These are phyloP conservation scores for Syngnathus floridae DNA, from an alignment of 2,113 vertebrate genomes.

Conservation along the genomic window DNA sequence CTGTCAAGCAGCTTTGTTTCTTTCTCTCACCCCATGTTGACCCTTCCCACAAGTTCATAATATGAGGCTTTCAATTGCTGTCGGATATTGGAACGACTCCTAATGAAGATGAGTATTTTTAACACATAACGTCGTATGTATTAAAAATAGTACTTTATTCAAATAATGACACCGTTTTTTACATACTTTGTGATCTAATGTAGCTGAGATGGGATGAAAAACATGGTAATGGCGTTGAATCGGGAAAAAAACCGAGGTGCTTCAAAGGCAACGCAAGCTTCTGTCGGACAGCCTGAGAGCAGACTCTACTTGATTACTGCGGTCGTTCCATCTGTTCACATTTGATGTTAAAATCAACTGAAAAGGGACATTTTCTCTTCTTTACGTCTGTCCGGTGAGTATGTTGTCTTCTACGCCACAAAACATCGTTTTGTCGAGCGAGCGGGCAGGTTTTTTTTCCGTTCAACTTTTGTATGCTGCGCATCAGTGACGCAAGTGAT, in stretches of 20 bases:
- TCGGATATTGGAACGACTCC: not conserved
- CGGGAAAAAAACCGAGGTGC: conserved; percentile 18
- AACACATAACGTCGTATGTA: not conserved
- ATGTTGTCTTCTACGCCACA: fast-evolving
- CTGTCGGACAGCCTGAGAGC: conserved; percentile 32
- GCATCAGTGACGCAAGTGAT: conserved; percentile 33
- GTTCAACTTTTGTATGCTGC: conserved; percentile 32
- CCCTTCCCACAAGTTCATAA: conserved; percentile 22
- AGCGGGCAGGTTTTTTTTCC: not conserved
- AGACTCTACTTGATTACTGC: conserved; percentile 29
- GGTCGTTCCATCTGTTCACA: not conserved
- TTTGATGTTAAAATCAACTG: not conserved
- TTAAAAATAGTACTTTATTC: not conserved
- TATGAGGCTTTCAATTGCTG: conserved; percentile 13
- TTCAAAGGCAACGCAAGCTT: conserved; percentile 40
- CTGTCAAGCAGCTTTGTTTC: conserved; percentile 25
- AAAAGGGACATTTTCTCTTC: not conserved
- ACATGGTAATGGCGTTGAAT: too few relatives aligned
- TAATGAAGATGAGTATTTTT: not conserved
- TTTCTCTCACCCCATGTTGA: conserved; percentile 18
- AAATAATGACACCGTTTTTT: not conserved
- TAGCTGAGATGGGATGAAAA: not conserved
- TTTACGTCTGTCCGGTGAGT: conserved; percentile 28
- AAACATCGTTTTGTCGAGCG: not conserved
- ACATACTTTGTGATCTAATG: not conserved